Conservation (phyloP, 2,113 vertebrate genomes). For the Chaetura pelagica region DNA sequence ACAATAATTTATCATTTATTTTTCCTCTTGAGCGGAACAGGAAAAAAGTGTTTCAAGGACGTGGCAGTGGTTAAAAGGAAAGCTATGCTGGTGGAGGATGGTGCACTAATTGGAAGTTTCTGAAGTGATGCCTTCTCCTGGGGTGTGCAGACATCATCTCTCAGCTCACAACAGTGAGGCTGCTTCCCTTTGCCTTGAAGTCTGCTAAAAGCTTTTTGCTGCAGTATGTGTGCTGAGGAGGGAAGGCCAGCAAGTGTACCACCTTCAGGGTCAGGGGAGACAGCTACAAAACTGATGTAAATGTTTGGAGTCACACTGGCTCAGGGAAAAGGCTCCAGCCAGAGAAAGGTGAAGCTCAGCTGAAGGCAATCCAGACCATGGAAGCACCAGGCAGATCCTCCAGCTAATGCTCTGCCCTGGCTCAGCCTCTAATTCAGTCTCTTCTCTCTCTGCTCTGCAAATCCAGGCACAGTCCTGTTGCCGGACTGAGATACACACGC, state of each 20-base stretch:
- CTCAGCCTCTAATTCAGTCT: neutral
- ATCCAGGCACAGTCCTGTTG: neutral
- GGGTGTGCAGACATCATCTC: neutral
- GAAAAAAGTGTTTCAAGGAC: constrained; percentile 45
- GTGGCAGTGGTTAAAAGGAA: neutral
- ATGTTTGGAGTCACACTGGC: neutral
- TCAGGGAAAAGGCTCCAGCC: neutral
- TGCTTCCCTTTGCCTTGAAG: neutral
- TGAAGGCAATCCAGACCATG: neutral
- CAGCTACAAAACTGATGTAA: neutral
- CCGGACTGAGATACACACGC: neutral
- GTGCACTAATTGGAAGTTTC: neutral
- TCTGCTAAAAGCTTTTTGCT: neutral
- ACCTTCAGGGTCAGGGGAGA: neutral
- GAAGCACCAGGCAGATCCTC: neutral
- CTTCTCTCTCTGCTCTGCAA: neutral
- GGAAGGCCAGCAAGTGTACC: neutral
- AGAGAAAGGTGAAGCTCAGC: neutral
- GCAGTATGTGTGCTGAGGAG: neutral
- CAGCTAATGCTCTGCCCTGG: neutral
- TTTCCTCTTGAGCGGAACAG: constrained; percentile 46
- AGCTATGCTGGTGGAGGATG: neutral
- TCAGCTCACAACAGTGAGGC: neutral
- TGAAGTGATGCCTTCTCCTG: constrained; percentile 7
- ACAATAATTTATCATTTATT: constrained; percentile 40